Base-by-base conservation (phyloP, 1,140 invertebrate species). In the Drosophila littoralis region DNA sequence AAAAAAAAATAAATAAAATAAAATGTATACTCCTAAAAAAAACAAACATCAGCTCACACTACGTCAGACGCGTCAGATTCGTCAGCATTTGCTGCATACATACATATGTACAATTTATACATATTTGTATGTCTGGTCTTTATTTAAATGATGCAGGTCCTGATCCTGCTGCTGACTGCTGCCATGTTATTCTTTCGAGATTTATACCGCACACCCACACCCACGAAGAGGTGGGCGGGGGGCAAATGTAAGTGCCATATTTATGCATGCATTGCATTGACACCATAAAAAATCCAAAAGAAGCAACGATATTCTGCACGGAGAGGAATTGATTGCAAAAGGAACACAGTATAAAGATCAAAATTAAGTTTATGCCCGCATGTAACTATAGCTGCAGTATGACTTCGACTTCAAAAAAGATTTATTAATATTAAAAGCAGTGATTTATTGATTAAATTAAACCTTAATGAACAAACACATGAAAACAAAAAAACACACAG, bases 191-290 rank as follows among this genome's bases (percentile, higher is more conserved):
- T 36, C 51, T 63, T 65, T 72, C 64, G 66, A 71, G 71, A 75
- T 75, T 81, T 72, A 86, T 28, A 32, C 42, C 8, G 10, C 59
- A 55, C 48, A 6, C 48, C 50, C 12, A 32, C 12, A 6, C 32
- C 61, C 22, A 46, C 15, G 1, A 12, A 38, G 32, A 10, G 40
- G 45, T 0, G 22, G 22, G 4, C 22, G 4, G 22, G 22, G 15
- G 10, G 7, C 17, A 13, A 63, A 50, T 60, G 72, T 76, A 67
- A 54, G 68, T 81, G 75, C 28, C 73, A 73, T 63, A 76, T 77
- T 69, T 67, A 80, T 75, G 52, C 28, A 58, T 57, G 13, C 38
- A 68, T 64, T 57, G 68, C 69, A 86, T 86, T 72, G 58, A 81
- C 70, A 63, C 54, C 40, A 50, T 63, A 55, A 51, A 77, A 68